Conservation (phyloP, 2,797 vertebrate genomes). For the Scyliorhinus canicula region DNA sequence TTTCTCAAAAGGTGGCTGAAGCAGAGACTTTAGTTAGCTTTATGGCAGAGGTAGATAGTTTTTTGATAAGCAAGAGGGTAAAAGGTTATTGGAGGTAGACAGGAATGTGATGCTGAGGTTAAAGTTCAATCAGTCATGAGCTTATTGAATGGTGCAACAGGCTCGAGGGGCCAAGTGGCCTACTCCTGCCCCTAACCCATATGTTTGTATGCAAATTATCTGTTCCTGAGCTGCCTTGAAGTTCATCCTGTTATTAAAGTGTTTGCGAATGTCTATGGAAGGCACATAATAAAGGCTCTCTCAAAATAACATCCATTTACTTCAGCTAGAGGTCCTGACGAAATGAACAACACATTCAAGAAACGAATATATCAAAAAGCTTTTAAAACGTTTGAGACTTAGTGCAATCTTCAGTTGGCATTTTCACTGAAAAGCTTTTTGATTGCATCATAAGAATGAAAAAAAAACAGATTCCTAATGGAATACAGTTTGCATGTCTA, state of each 20-base stretch:
- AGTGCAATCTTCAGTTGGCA: not conserved
- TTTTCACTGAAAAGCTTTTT: not conserved
- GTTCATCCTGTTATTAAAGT: not conserved
- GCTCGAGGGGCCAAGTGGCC: too few species aligned
- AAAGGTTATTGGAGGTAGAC: too few species aligned
- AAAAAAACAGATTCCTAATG: not conserved
- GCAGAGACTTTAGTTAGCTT: too few species aligned
- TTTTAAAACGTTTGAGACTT: not conserved
- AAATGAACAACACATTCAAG: not conserved
- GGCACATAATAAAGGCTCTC: not conserved
- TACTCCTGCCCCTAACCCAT: too few species aligned
- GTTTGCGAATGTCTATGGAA: not conserved
- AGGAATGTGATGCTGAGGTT: too few species aligned
- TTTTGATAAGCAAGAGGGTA: too few species aligned
- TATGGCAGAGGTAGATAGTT: too few species aligned
- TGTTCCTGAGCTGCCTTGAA: not conserved
- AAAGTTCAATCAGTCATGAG: too few species aligned
- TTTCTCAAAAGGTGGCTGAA: too few species aligned
- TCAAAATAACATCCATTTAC: not conserved
- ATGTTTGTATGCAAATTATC: not conserved
- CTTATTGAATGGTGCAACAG: too few species aligned
- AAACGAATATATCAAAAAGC: not conserved
- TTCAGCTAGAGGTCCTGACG: not conserved
- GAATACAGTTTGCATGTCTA: not conserved
- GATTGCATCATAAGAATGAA: not conserved